Conservation (phyloP, 2,113 vertebrate genomes). For the Mionectes macconnelli region DNA sequence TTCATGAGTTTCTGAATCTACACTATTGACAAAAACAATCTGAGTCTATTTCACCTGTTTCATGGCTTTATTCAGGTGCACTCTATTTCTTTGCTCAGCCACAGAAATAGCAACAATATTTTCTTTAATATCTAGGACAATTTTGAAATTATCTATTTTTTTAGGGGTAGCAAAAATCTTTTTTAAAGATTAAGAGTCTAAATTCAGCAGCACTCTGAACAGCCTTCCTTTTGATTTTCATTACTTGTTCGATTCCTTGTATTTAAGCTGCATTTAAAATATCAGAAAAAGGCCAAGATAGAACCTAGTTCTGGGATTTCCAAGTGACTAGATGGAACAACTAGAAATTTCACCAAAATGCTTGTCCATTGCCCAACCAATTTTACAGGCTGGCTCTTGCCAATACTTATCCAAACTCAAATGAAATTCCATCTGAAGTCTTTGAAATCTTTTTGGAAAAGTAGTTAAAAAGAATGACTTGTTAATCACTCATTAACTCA, state of each 20-base stretch:
- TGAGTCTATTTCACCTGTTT: background rate
- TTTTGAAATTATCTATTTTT: background rate
- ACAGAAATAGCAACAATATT: background rate
- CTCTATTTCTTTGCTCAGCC: background rate
- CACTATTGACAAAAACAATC: background rate
- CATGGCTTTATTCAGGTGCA: background rate
- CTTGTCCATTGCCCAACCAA: background rate
- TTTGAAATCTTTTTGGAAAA: background rate
- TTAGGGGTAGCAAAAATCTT: background rate
- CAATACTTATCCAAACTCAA: background rate
- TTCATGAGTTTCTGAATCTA: background rate
- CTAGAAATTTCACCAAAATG: background rate
- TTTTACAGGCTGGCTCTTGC: background rate
- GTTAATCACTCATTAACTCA: conserved; percentile 17
- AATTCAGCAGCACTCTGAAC: background rate
- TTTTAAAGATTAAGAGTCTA: background rate
- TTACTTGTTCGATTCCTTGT: background rate
- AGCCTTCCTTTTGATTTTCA: background rate
- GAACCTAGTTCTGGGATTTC: background rate
- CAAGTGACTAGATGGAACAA: background rate
- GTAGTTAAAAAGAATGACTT: background rate
- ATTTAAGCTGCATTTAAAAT: background rate
- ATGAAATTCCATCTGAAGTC: background rate
- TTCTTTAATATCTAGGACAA: background rate
- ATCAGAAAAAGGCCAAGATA: background rate